A percentile compares a stretch with the other conserved stretches of the same genome.
phyloP scores from a whole-genome alignment of 2,113 vertebrate genomes.

The Platichthys stellatus region DNA sequence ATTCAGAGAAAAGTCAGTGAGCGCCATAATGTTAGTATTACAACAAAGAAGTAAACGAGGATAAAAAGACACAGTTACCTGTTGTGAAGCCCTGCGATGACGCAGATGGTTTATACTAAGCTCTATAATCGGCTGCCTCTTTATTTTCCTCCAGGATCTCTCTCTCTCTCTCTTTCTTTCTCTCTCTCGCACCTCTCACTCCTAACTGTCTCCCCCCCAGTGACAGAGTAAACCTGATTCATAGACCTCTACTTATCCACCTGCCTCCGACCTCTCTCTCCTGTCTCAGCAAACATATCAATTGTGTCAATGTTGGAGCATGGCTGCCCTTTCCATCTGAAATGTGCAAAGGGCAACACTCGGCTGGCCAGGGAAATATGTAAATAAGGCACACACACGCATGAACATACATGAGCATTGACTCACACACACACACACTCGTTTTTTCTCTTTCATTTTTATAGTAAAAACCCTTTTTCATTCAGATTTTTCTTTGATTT shows the following conservation, averaged over 20 bases:
- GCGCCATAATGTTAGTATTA: slow-evolving; percentile 5
- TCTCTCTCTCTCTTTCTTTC: slow-evolving; percentile 4
- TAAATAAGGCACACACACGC: slow-evolving; percentile 43
- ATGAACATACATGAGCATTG: neutral
- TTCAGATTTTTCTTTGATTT: neutral
- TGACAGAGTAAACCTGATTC: slow-evolving; percentile 66
- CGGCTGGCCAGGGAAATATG: slow-evolving; percentile 56
- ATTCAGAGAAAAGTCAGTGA: neutral
- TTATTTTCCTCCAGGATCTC: slow-evolving; percentile 9
- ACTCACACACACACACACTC: neutral
- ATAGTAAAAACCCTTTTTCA: neutral
- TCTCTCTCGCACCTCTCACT: slow-evolving; percentile 40
- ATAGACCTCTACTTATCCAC: slow-evolving; percentile 74
- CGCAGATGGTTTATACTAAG: slow-evolving; percentile 34
- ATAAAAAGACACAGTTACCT: slow-evolving; percentile 69
- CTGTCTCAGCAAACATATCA: slow-evolving; percentile 81
- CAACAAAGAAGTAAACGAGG: slow-evolving; percentile 25
- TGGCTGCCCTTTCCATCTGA: slow-evolving; percentile 72
- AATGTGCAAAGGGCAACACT: slow-evolving; percentile 78
- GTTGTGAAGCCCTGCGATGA: slow-evolving; percentile 48
- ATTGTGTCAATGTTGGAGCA: slow-evolving; percentile 79
- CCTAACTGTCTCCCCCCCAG: slow-evolving; percentile 40
- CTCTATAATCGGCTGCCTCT: slow-evolving; percentile 44
- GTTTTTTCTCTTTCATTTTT: slow-evolving; percentile 1
- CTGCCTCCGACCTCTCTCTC: slow-evolving; percentile 42